Evolutionary conservation across 1,140 invertebrate species (phyloP).

Genomic region (Dermatophagoides farinae): DNA sequence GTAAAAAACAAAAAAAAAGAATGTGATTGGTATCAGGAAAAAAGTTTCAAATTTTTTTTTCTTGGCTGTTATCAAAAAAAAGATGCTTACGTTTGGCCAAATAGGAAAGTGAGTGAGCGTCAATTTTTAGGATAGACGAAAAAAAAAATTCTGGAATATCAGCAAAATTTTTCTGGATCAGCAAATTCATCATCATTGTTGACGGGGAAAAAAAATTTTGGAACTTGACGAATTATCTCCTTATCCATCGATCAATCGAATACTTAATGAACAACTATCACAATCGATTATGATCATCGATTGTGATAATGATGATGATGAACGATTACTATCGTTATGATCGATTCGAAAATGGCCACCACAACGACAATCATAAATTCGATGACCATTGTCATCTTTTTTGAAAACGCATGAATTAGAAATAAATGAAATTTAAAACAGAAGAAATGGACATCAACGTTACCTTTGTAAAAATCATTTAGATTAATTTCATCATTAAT

Average conservation of each 20-base stretch:
- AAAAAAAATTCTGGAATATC: too few species aligned
- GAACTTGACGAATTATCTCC: too few species aligned
- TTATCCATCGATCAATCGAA: not conserved
- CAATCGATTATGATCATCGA: not conserved
- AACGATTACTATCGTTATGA: not conserved
- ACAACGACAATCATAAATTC: not conserved
- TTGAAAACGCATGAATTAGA: not conserved
- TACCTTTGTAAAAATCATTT: conserved; percentile 2
- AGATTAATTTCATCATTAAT: conserved; percentile 4
- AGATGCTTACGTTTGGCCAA: too few species aligned
- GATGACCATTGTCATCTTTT: not conserved
- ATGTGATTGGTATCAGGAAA: too few species aligned
- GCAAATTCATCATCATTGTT: too few species aligned
- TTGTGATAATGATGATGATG: not conserved
- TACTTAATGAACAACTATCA: conserved; percentile 1
- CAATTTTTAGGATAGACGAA: too few species aligned
- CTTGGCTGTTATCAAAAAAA: too few species aligned
- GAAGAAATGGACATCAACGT: not conserved
- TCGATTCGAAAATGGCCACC: not conserved
- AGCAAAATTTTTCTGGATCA: too few species aligned
- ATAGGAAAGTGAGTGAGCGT: too few species aligned
- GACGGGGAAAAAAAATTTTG: too few species aligned
- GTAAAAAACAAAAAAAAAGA: too few species aligned
- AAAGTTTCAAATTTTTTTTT: too few species aligned
- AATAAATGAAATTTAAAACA: not conserved